A percentile compares a stretch with the other conserved stretches of the same genome.
These are phyloP conservation scores for Tetrapedia diversipes DNA, from an alignment of 2,888 invertebrate genomes.

Conservation along the genomic window DNA sequence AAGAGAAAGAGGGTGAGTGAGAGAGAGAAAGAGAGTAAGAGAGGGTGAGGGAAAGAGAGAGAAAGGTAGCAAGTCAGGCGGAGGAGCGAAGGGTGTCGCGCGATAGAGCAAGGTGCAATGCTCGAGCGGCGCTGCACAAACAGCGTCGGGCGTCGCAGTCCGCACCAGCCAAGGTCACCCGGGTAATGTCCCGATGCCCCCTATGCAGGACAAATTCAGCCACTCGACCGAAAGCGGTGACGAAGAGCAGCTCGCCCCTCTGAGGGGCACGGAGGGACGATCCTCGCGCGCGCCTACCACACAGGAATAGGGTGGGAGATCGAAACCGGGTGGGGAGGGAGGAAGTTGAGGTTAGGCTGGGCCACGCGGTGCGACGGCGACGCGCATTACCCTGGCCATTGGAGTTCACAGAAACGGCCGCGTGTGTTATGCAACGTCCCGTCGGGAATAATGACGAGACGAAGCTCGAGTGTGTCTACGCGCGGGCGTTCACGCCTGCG, in stretches of 20 bases:
- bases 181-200: constrained; percentile 83
- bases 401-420: constrained; percentile 60
- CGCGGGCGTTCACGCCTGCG: not conserved
- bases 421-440: constrained; percentile 75
- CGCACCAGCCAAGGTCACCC: constrained; percentile 81
- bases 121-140: constrained; percentile 79
- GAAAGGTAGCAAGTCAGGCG: constrained; percentile 7
- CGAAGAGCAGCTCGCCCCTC: constrained; percentile 11
- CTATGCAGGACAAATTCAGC: constrained; percentile 81
- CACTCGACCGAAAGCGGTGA: constrained; percentile 68
- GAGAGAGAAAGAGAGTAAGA: constrained; percentile 45
- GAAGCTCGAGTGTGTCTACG: constrained; percentile 22
- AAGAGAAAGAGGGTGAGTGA: constrained; percentile 31
- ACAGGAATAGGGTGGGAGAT: not conserved
- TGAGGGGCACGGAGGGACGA: constrained; percentile 12
- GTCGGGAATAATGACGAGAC: constrained; percentile 52
- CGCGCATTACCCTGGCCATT: constrained; percentile 48
- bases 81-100: constrained; percentile 62
- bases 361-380: constrained; percentile 45
- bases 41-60: constrained; percentile 27
- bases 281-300: not conserved
- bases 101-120: constrained; percentile 82
- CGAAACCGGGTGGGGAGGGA: not conserved
- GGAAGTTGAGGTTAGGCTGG: constrained; percentile 43
- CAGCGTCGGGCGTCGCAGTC: constrained; percentile 73